These are phyloP conservation scores for Ophiothrix spiculata DNA, from an alignment of 35 echinoderm and acorn worm species.

Conservation along the genomic window DNA sequence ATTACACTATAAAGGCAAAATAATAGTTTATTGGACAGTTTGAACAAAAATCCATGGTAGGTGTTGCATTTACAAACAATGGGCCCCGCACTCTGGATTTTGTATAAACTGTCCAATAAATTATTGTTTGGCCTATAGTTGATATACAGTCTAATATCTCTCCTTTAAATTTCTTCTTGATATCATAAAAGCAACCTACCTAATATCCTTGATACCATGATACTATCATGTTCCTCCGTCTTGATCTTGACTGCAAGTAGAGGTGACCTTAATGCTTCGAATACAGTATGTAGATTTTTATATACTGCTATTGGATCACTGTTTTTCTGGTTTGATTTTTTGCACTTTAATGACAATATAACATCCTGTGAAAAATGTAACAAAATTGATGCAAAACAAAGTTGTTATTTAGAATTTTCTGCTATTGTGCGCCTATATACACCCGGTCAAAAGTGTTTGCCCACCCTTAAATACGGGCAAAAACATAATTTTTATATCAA, in stretches of 20 bases:
- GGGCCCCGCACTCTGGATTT: too few species aligned
- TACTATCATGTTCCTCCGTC: not conserved
- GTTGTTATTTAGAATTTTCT: not conserved
- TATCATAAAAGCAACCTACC: constrained; percentile 4
- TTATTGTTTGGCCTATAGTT: too few species aligned
- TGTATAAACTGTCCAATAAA: too few species aligned
- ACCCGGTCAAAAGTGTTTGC: too few species aligned
- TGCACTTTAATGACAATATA: not conserved
- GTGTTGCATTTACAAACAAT: too few species aligned
- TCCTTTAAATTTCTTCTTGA: not conserved
- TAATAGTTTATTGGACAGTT: too few species aligned
- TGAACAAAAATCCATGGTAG: too few species aligned
- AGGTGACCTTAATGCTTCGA: constrained; percentile 11
- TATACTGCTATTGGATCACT: constrained; percentile 9
- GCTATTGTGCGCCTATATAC: not conserved
- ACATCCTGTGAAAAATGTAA: not conserved
- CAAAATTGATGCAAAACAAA: not conserved
- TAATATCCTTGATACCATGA: constrained; percentile 21
- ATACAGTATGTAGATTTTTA: not conserved
- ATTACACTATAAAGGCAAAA: not conserved
- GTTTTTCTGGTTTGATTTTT: not conserved
- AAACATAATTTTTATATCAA: too few species aligned
- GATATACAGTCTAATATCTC: not conserved
- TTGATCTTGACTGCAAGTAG: constrained; percentile 2
- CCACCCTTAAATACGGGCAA: too few species aligned